Evolutionary conservation across 37 sponge, comb jelly and placozoan species (phyloP), one percentile per base, ranked within the genome.

Genomic region (Amphimedon queenslandica): DNA sequence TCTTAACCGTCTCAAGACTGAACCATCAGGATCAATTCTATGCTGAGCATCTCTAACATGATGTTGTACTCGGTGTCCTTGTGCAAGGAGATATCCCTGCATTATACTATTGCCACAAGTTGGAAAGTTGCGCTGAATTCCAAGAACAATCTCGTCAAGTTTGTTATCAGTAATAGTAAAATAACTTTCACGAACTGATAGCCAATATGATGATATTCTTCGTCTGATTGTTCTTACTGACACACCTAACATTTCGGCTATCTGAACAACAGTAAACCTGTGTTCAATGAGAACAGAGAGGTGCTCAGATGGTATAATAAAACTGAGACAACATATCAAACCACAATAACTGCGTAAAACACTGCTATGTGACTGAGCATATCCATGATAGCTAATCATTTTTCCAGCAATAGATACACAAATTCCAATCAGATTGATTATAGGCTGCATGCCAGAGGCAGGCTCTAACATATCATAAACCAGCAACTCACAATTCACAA

Each of bases 1-100:
- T 65, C n/a, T 37, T 13, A 38, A 24, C 32, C 76, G 8, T 6
- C 66, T 4, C 56, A 75, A 25, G n/a, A 60, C 6, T 20, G 21
- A 31, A 24, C 65, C 58, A 11, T 57, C 66, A 21, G 76, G 76
- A 31, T 75, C 76, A 36, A 75, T 65, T 35, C 69, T 5, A 11
- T 37, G 25, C 30, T 57, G 64, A 27, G 76, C 27, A 5, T 66
- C 65, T 71, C 76, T 56, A 24, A 75, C 33, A 24, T 66, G 47
- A 24, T 20, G 21, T 34, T 75, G 76, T 4, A 69, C 13, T 21
- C 65, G 37, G 13, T 10, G 5, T 6, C 66, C 65, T 6, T 37
- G 35, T 24, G 33, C 30, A 6, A 20, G 5, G 4, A 75, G 34
- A 75, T 28, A 28, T n/a, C 76, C 76, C 6, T 25, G 13, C 28